Conservation (phyloP, 2,113 vertebrate species). For the Pithys albifrons region DNA sequence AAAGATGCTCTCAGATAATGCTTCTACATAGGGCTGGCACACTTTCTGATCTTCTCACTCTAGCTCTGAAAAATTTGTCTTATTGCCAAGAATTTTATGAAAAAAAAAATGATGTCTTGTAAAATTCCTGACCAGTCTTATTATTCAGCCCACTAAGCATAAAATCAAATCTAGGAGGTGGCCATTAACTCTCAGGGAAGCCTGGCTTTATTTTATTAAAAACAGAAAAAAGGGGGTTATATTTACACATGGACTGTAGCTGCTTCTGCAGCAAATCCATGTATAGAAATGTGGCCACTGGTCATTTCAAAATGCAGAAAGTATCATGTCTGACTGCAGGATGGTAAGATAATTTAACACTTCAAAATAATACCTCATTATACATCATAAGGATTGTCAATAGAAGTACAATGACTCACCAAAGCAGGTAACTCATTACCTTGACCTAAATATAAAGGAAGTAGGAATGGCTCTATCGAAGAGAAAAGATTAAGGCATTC, state of each 20-base stretch:
- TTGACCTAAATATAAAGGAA: slow-evolving; percentile 33
- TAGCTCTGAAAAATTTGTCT: not conserved
- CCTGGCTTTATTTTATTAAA: not conserved
- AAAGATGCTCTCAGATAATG: not conserved
- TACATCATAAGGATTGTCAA: slow-evolving; percentile 16
- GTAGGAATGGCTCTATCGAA: not conserved
- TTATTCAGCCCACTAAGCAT: slow-evolving; percentile 36
- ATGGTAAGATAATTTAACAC: not conserved
- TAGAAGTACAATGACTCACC: slow-evolving; percentile 20
- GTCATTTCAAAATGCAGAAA: not conserved
- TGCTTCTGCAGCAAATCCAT: not conserved
- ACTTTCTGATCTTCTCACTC: not conserved
- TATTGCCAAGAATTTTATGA: not conserved
- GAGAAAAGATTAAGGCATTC: not conserved
- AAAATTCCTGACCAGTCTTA: slow-evolving; percentile 29
- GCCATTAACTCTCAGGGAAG: slow-evolving; percentile 1
- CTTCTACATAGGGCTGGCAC: not conserved
- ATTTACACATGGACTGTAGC: not conserved
- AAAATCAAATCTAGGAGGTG: slow-evolving; percentile 32
- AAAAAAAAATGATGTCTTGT: not conserved
- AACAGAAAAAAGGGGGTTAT: not conserved
- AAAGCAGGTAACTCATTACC: slow-evolving; percentile 37
- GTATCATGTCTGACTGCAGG: not conserved
- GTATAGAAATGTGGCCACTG: not conserved
- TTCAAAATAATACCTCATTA: slow-evolving; percentile 27